These are phyloP conservation scores for Arvicanthis niloticus DNA, from an alignment of 2,113 vertebrate species.

Conservation along the genomic window DNA sequence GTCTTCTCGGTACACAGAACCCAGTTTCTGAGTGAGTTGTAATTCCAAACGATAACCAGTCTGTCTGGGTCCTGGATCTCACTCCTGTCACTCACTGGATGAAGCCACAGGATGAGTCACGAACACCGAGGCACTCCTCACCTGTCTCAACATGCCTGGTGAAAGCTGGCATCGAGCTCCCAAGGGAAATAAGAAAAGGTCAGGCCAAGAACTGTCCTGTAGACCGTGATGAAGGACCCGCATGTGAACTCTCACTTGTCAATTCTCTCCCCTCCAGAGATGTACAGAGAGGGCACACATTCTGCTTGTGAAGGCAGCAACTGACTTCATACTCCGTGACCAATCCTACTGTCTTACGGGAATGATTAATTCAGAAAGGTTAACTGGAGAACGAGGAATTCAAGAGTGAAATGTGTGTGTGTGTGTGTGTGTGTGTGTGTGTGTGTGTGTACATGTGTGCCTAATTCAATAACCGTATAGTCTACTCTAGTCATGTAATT, in stretches of 20 bases:
- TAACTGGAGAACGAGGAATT: not conserved
- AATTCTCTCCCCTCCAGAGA: not conserved
- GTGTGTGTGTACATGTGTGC: not conserved
- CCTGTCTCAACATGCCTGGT: not conserved
- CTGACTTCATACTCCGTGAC: not conserved
- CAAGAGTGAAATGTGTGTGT: not conserved
- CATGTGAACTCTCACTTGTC: not conserved
- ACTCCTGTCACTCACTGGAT: not conserved
- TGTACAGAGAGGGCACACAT: not conserved
- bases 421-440: not conserved
- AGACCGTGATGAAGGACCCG: not conserved
- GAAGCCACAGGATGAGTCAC: constrained; percentile 34
- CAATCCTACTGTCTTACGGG: not conserved
- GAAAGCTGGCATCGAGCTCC: not conserved
- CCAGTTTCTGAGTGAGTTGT: constrained; percentile 36
- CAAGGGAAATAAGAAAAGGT: not conserved
- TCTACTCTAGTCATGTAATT: not conserved
- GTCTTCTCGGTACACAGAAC: not conserved
- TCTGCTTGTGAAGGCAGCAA: not conserved
- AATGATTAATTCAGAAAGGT: constrained; percentile 37
- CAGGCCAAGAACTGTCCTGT: not conserved
- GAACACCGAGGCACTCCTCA: accelerated
- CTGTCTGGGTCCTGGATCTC: not conserved
- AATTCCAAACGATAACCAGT: not conserved
- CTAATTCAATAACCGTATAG: not conserved